Evolutionary conservation across 2,113 vertebrate genomes (phyloP).

Genomic region (Microcebus griseorufus): DNA sequence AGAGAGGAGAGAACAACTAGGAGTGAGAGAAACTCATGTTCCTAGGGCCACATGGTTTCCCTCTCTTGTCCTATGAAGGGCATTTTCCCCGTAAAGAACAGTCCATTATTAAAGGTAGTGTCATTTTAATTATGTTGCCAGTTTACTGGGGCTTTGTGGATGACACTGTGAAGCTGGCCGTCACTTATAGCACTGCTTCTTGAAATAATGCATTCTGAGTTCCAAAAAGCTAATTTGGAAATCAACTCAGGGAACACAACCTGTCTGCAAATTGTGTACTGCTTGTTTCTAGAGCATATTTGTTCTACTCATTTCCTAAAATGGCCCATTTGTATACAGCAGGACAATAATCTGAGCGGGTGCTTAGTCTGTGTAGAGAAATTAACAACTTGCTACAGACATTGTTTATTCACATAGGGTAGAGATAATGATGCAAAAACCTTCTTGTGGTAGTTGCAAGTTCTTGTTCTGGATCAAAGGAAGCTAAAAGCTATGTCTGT

Average conservation of each 20-base stretch:
- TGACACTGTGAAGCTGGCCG: not conserved
- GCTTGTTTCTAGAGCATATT: constrained; percentile 33
- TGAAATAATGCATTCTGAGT: constrained; percentile 33
- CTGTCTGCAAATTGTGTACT: constrained; percentile 29
- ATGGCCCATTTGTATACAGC: constrained; percentile 17
- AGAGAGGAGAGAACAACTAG: not conserved
- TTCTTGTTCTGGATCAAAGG: not conserved
- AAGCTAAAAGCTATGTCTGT: not conserved
- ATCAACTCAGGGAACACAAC: constrained; percentile 34
- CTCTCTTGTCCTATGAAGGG: not conserved
- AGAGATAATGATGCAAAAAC: not conserved
- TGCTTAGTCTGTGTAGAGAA: constrained; percentile 17
- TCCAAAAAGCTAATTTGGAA: constrained; percentile 53
- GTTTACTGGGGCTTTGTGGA: constrained; percentile 2
- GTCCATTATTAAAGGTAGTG: constrained; percentile 14
- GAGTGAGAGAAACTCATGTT: not conserved
- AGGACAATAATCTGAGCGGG: not conserved
- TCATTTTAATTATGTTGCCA: constrained; percentile 31
- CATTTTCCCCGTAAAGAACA: constrained; percentile 15
- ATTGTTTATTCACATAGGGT: not conserved
- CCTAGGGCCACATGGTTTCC: not conserved
- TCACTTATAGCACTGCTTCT: constrained; percentile 29
- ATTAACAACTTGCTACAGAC: not conserved
- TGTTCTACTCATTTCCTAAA: constrained; percentile 49
- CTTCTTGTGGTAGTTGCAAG: not conserved